Evolutionary conservation across 2,113 vertebrate species (phyloP).

Genomic region (Cyphomyrus discorhynchus): DNA sequence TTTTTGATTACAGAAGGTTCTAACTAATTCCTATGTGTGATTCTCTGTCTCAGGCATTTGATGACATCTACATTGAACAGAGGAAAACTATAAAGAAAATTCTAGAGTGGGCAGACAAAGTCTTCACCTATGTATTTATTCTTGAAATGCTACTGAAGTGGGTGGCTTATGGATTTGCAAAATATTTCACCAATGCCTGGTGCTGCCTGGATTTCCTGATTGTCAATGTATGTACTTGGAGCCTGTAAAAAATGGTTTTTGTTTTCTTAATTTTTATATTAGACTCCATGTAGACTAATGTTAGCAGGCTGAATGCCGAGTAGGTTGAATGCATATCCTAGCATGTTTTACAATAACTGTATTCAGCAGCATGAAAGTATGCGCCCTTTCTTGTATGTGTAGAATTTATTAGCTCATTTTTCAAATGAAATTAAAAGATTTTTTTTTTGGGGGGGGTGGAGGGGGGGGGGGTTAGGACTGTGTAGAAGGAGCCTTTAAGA

Average conservation of each 20-base stretch:
- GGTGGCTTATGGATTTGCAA: slow-evolving; percentile 93
- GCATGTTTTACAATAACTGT: background rate
- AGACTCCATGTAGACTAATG: background rate
- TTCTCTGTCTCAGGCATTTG: slow-evolving; percentile 75
- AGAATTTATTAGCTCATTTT: background rate
- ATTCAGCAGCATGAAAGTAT: background rate
- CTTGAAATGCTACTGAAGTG: slow-evolving; percentile 97
- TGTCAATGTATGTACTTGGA: slow-evolving; percentile 80
- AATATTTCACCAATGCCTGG: slow-evolving; percentile 98
- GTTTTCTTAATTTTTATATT: background rate
- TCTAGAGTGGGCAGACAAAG: slow-evolving; percentile 92
- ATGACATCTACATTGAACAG: slow-evolving; percentile 95
- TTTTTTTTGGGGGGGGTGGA: background rate
- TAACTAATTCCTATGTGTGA: background rate
- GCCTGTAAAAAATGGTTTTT: background rate
- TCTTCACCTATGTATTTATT: slow-evolving; percentile 96
- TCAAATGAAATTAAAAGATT: background rate
- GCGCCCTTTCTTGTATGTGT: background rate
- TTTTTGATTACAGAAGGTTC: background rate
- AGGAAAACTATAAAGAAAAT: slow-evolving; percentile 86
- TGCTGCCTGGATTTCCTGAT: slow-evolving; percentile 98
- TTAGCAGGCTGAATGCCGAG: background rate
- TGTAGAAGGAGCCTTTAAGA: background rate
- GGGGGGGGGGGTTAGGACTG: background rate
- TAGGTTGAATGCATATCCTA: background rate